Percentiles rank a stretch among this genome's conserved stretches.
Conservation (phyloP, 2,113 vertebrate species). For the Sprattus sprattus region DNA sequence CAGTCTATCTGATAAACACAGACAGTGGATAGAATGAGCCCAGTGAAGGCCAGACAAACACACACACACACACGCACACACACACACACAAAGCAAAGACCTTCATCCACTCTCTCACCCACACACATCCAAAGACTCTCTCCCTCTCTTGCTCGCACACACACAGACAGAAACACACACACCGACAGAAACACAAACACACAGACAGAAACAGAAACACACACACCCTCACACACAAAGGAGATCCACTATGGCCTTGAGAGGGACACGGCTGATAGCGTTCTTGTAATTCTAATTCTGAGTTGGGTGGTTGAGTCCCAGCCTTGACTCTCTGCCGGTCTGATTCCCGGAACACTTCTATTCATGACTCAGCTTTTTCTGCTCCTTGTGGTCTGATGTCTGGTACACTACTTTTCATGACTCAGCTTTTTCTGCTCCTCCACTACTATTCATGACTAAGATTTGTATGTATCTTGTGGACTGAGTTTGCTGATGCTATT, state of each 20-base stretch:
- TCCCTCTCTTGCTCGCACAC: not conserved
- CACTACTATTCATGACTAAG: too few species aligned
- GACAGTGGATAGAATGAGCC: not conserved
- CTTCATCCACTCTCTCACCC: not conserved
- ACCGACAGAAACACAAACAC: not conserved
- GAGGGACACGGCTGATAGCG: not conserved
- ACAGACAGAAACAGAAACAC: not conserved
- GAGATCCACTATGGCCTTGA: not conserved
- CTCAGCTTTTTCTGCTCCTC: not conserved
- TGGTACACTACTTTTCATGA: not conserved
- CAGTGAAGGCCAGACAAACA: not conserved
- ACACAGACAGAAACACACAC: not conserved
- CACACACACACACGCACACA: not conserved
- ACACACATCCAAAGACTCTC: not conserved
- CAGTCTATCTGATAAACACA: slow-evolving; percentile 81
- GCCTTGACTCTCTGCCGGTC: not conserved
- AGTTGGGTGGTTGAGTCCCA: not conserved
- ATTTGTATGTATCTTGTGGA: too few species aligned
- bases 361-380: not conserved
- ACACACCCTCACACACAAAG: not conserved
- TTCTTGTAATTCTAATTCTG: not conserved
- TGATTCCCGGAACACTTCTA: not conserved
- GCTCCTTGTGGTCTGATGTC: not conserved
- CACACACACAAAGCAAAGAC: not conserved
- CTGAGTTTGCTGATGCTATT: not conserved